phyloP scores from a whole-genome alignment of 2,113 vertebrate genomes.

The Heptranchias perlo region DNA sequence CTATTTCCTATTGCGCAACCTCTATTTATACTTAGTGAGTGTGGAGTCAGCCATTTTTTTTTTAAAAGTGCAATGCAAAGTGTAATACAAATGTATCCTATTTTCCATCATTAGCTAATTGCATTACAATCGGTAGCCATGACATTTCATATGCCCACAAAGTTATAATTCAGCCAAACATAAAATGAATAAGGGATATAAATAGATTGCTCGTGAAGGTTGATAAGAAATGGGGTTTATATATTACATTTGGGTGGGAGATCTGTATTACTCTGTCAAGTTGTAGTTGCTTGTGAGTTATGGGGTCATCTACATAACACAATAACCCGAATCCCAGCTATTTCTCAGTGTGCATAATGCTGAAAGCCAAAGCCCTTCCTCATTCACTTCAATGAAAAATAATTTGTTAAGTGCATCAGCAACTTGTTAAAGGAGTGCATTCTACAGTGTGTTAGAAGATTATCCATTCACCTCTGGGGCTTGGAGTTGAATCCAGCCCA shows the following conservation, averaged over 20 bases:
- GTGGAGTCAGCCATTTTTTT: not conserved
- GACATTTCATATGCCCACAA: not conserved
- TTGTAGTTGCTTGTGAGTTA: not conserved
- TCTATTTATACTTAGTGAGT: not conserved
- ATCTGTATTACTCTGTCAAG: not conserved
- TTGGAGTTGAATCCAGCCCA: not conserved
- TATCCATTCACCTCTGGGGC: not conserved
- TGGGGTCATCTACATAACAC: not conserved
- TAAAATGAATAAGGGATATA: not conserved
- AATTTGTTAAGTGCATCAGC: not conserved
- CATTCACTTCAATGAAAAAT: constrained; percentile 13
- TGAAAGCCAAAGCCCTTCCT: not conserved
- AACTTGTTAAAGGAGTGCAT: not conserved
- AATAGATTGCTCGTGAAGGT: not conserved
- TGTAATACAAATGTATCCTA: not conserved
- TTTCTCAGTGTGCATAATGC: not conserved
- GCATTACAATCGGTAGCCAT: not conserved
- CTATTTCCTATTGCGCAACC: not conserved
- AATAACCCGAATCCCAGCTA: not conserved
- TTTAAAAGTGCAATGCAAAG: not conserved
- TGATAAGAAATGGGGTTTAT: not conserved
- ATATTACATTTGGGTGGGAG: not conserved
- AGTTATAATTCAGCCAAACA: not conserved
- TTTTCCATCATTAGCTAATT: not conserved
- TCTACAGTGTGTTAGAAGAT: not conserved